These are phyloP conservation scores for Tolypeutes matacus DNA, from an alignment of 2,797 vertebrate genomes.

Conservation along the genomic window DNA sequence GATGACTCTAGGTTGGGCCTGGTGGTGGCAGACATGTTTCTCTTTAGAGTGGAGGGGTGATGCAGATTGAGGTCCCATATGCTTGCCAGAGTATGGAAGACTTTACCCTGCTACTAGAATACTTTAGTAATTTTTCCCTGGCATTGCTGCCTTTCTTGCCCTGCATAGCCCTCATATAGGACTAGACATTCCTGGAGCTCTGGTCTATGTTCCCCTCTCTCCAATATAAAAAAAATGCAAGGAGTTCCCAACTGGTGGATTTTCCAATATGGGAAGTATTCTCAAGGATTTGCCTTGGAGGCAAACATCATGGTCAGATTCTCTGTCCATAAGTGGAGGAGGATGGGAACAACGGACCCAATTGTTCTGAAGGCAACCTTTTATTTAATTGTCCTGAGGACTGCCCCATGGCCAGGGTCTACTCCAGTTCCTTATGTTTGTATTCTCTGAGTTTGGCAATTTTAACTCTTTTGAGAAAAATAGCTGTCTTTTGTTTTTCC, in stretches of 20 bases:
- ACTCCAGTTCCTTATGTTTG: neutral
- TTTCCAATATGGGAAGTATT: neutral
- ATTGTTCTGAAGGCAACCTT: neutral
- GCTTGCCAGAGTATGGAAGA: neutral
- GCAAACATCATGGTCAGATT: neutral
- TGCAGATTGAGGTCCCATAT: neutral
- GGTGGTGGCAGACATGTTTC: neutral
- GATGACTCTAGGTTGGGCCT: neutral
- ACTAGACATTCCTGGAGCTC: neutral
- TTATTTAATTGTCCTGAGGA: neutral
- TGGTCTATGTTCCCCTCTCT: conserved; percentile 24
- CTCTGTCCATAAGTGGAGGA: neutral
- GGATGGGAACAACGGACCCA: neutral
- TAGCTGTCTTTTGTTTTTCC: neutral
- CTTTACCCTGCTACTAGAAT: neutral
- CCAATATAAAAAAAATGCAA: neutral
- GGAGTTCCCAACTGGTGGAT: neutral
- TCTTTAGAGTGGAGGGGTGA: neutral
- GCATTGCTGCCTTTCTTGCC: neutral
- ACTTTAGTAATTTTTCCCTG: neutral
- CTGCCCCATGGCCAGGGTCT: neutral
- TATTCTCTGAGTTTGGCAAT: neutral
- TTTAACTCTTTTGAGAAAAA: neutral
- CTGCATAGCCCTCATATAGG: neutral
- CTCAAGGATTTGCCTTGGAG: neutral